phyloP scores from a whole-genome alignment of 2,797 vertebrate species.

The Chiroxiphia lanceolata region DNA sequence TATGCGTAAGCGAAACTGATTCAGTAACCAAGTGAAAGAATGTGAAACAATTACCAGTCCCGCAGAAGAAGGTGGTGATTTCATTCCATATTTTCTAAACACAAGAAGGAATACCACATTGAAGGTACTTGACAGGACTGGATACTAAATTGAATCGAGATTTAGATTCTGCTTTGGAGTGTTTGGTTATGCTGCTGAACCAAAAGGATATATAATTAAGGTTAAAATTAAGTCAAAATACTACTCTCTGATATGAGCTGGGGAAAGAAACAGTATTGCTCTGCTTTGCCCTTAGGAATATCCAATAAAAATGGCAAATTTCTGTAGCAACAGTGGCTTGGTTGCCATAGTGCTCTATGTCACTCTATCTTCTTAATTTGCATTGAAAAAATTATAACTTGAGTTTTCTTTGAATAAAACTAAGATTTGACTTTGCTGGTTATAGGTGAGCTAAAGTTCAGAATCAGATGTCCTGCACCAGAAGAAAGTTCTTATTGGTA shows the following conservation, averaged over 20 bases:
- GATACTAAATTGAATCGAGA: not conserved
- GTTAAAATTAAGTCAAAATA: not conserved
- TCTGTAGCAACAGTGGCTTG: not conserved
- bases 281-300: not conserved
- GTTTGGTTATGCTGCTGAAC: not conserved
- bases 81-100: not conserved
- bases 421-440: not conserved
- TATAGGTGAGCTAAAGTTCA: not conserved
- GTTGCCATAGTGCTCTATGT: not conserved
- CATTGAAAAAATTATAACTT: not conserved
- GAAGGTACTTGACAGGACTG: not conserved
- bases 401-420: not conserved
- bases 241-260: not conserved
- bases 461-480: not conserved
- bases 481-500: not conserved
- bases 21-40: not conserved
- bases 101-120: not conserved
- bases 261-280: not conserved
- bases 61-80: not conserved
- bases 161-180: not conserved
- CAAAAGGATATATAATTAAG: not conserved
- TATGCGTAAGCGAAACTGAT: not conserved
- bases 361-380: not conserved
- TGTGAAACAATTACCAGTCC: not conserved
- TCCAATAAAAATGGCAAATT: not conserved